Evolutionary conservation across 1,140 invertebrate species (phyloP), one percentile per base, ranked within the genome.

Genomic region (Ceratina japonica): DNA sequence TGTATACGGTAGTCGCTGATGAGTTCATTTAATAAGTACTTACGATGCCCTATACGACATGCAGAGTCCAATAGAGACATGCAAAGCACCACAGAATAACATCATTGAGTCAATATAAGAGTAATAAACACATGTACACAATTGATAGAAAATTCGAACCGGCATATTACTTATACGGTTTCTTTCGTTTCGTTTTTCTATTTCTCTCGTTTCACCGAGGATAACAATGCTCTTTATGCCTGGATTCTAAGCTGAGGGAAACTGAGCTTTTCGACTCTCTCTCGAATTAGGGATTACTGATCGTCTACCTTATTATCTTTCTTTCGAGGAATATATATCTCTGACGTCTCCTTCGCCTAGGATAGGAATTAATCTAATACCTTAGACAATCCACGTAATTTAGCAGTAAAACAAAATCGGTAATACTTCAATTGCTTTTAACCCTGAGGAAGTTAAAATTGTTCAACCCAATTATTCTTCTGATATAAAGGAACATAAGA

Each of bases 61-160:
- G 90, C 91, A 91, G 91, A 91, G 85, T 91, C 91, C 91, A 91
- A 92, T 91, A 91, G 89, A 91, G 90, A 92, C 91, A 91, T 92
- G 90, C 91, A 91, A 91, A 91, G 90, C 91, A 91, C 89, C 90
- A 91, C 88, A 91, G 86, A 91, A 91, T 90, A 90, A 91, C 85
- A 91, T 90, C 85, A 88, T 89, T 91, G 86, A 87, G 81, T 91
- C 85, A 90, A 91, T 91, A 88, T 86, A 89, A 89, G 73, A 86
- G 75, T 86, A 87, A 65, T 89, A 89, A 88, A 87, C 75, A 90
- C 81, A 90, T 87, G 78, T 87, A 89, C 69, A 89, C 81, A 89
- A 84, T 88, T 83, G 74, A 87, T 84, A 62, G 75, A 80, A 84
- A 86, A 84, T 69, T 79, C 59, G 76, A 44, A 22, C 64, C 63